Percentiles rank a stretch among this genome's conserved stretches.
phyloP scores from a whole-genome alignment of 1,140 invertebrate genomes.

The Drosophila biarmipes region DNA sequence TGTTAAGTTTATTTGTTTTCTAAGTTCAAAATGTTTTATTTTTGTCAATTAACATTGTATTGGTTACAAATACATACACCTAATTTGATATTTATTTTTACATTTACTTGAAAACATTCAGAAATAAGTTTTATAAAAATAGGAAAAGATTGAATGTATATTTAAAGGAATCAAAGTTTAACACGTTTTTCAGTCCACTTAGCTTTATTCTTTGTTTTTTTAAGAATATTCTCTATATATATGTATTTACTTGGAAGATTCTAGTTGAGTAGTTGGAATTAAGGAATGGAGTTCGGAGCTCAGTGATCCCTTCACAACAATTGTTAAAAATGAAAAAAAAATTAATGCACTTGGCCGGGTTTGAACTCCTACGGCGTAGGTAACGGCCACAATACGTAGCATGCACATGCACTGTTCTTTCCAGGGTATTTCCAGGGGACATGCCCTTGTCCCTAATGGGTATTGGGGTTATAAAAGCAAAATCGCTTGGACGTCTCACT shows the following conservation, averaged over 20 bases:
- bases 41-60: slow-evolving; percentile 31
- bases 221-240: slow-evolving; percentile 28
- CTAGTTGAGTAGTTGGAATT: slow-evolving; percentile 9
- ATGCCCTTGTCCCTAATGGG: slow-evolving; percentile 29
- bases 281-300: neutral
- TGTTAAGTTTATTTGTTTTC: slow-evolving; percentile 19
- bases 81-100: slow-evolving; percentile 23
- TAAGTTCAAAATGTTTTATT: slow-evolving; percentile 27
- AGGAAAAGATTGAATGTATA: slow-evolving; percentile 22
- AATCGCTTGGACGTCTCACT: slow-evolving; percentile 68
- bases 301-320: neutral
- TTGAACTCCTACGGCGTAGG: neutral
- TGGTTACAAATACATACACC: slow-evolving; percentile 20
- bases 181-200: slow-evolving; percentile 29
- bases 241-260: slow-evolving; percentile 21
- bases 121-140: slow-evolving; percentile 26
- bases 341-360: neutral
- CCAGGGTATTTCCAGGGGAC: slow-evolving; percentile 2
- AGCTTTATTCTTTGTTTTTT: slow-evolving; percentile 8
- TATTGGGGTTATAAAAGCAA: slow-evolving; percentile 53
- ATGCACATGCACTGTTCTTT: neutral
- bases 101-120: slow-evolving; percentile 25
- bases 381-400: neutral
- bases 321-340: neutral
- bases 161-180: slow-evolving; percentile 31